Evolutionary conservation across 2,888 invertebrate genomes (phyloP), one percentile per base, ranked within the genome.

Genomic region (Punctoribates punctum): DNA sequence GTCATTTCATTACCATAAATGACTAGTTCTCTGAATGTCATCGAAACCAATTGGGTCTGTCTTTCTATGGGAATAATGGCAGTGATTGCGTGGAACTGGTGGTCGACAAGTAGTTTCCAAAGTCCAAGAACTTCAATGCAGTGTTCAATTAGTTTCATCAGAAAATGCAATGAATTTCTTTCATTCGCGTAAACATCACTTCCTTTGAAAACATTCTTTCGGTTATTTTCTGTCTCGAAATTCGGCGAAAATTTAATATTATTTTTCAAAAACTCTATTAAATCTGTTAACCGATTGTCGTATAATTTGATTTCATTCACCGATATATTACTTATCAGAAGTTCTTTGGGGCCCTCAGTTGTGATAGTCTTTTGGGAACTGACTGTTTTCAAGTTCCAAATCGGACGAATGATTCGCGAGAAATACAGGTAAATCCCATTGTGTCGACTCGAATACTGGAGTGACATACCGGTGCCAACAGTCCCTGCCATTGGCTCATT

Each of bases 351-450:
- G 3, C 77, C 76, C 0, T 77, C 74, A 15, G 23, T 51, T 6
- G 51, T 48, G 3, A 74, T 48, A 25, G 67, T 70, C 25, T 72
- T 34, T 46, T 77, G 60, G 13, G 62, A 20, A 13, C 27, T 57
- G 15, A 84, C 83, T 23, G 85, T 80, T 75, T 81, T 81, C 13
- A 79, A 77, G 46, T 84, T 90, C 98, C 98, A 98, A 79, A 98
- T 87, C 0, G 94, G 92, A 42, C 93, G 83, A 23, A 99, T 85
- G 80, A 98, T 90, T 80, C 97, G 88, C 27, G 92, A 90, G 17
- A 96, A 89, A 83, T 94, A 95, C 60, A 96, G 87, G 85, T 96
- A 98, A 11, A 98, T 87, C 0, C 95, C 96, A 82, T 96, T 93
- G 83, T 97, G 97, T 83, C 94, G 94, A 0, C 93, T 89, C 0